These are phyloP conservation scores for Misgurnus mizolepis DNA, from an alignment of 2,113 vertebrate species.

Conservation along the genomic window DNA sequence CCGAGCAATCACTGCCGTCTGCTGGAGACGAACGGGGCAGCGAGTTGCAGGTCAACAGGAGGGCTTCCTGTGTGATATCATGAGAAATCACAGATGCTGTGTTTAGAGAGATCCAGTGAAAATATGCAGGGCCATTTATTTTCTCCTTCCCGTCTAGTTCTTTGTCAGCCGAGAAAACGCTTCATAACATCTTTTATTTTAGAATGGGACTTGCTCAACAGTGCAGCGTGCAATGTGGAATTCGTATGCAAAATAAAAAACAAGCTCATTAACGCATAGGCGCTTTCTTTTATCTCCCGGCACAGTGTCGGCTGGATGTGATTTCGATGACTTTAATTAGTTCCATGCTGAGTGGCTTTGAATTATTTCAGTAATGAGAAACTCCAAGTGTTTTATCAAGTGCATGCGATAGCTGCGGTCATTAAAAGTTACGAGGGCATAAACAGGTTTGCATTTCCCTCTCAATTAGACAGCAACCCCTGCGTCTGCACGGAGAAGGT, in stretches of 20 bases:
- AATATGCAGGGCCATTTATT: not conserved
- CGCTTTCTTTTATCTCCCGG: conserved; percentile 11
- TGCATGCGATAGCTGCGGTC: conserved; percentile 28
- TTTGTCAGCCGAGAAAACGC: not conserved
- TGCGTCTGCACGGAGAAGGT: conserved; percentile 28
- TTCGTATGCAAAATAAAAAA: not conserved
- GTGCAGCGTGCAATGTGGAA: conserved; percentile 5
- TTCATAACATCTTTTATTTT: not conserved
- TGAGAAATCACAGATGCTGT: conserved; percentile 47
- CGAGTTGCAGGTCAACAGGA: conserved; percentile 38
- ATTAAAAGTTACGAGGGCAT: conserved; percentile 49
- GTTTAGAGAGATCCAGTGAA: conserved; percentile 4
- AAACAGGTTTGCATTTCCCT: conserved; percentile 37
- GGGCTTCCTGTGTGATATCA: conserved; percentile 35
- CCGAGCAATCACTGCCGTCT: conserved; percentile 15
- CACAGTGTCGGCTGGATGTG: conserved; percentile 3
- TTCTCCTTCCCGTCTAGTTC: not conserved
- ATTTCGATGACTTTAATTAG: conserved; percentile 38
- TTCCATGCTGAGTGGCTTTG: conserved; percentile 17
- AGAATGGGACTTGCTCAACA: not conserved
- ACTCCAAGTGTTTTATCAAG: conserved; percentile 39
- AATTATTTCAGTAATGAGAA: conserved; percentile 34
- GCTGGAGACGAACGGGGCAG: conserved; percentile 15
- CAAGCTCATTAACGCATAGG: conserved; percentile 14
- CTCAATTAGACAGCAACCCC: conserved; percentile 46